Evolutionary conservation across 2,888 invertebrate genomes (phyloP).

Genomic region (Clepsis dumicolana): DNA sequence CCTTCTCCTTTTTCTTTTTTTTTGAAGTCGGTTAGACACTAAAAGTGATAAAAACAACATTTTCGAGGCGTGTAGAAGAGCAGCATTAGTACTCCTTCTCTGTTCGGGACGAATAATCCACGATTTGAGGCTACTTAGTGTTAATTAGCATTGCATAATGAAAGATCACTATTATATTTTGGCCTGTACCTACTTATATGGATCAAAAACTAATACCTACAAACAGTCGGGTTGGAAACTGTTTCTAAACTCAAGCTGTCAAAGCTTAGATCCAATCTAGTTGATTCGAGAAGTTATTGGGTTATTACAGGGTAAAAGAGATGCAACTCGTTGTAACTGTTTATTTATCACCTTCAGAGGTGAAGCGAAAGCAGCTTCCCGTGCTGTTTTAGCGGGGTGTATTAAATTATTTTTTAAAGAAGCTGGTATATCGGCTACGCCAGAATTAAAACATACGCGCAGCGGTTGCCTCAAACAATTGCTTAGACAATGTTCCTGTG

Average conservation of each 20-base stretch:
- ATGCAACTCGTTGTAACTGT: conserved; percentile 1
- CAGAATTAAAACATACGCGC: conserved; percentile 45
- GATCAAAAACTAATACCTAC: conserved; percentile 19
- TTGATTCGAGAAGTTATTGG: conserved; percentile 32
- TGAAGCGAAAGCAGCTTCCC: conserved; percentile 37
- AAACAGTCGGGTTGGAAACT: conserved; percentile 47
- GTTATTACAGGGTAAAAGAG: background rate
- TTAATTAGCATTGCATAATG: background rate
- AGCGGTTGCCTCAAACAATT: conserved; percentile 48
- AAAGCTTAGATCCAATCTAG: conserved; percentile 39
- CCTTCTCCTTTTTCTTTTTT: too few species aligned
- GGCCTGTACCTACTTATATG: conserved; percentile 14
- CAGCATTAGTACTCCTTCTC: background rate
- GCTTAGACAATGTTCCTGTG: conserved; percentile 43
- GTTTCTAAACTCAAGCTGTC: conserved; percentile 21
- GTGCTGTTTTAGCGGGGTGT: conserved; percentile 46
- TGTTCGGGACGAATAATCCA: background rate
- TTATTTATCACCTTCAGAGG: conserved; percentile 41
- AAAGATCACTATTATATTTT: conserved; percentile 5
- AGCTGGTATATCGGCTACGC: conserved; percentile 42
- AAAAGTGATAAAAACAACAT: background rate
- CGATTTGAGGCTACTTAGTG: background rate
- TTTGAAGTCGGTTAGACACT: too few species aligned
- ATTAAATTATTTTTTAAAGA: conserved; percentile 45
- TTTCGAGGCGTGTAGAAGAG: background rate